Percentiles rank a stretch among this genome's conserved stretches.
These are phyloP conservation scores for human (Homo sapiens) DNA, from an alignment of 2,113 vertebrate species.

Conservation along the genomic window DNA sequence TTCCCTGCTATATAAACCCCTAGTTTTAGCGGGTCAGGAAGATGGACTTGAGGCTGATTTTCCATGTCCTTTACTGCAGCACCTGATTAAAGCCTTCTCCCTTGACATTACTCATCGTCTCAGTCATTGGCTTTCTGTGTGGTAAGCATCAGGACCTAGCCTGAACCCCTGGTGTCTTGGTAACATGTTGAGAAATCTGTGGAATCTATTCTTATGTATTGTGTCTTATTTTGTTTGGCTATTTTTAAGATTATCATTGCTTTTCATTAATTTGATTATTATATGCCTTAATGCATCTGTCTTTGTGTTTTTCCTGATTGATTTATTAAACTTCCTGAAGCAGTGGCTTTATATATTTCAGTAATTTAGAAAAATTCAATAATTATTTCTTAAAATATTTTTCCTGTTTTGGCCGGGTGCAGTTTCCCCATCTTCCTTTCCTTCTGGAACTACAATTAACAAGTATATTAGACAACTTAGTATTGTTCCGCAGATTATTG, in stretches of 20 bases:
- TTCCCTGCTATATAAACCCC: too few relatives aligned
- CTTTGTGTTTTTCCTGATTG: background rate
- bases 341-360: background rate
- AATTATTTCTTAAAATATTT: background rate
- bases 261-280: background rate
- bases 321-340: background rate
- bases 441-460: background rate
- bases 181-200: background rate
- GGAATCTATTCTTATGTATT: background rate
- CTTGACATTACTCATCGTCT: too few relatives aligned
- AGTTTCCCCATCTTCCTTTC: background rate
- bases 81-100: too few relatives aligned
- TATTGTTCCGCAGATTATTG: too few relatives aligned
- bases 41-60: too few relatives aligned
- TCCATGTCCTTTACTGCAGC: too few relatives aligned
- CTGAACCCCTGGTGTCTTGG: too few relatives aligned
- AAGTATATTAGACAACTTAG: background rate
- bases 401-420: background rate
- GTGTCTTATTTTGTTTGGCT: background rate
- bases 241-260: background rate
- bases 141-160: too few relatives aligned
- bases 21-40: too few relatives aligned
- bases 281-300: background rate
- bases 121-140: too few relatives aligned
- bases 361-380: background rate